Base-by-base conservation (phyloP, 2,888 invertebrate genomes). In the Oscheius sp. region DNA sequence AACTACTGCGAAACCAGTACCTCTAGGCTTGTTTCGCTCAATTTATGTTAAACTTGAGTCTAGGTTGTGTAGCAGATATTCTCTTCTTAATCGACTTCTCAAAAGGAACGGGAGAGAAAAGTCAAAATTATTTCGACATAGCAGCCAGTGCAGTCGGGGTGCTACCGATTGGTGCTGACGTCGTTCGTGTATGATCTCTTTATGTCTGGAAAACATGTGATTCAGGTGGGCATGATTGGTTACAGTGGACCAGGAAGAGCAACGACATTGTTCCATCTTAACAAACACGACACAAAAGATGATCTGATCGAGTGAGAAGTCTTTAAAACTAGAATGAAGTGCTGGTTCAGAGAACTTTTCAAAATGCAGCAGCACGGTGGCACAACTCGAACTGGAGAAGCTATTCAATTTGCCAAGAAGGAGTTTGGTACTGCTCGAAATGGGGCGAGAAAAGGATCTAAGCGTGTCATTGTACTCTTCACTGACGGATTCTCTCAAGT, bases 401-500 rank as follows among this genome's bases (percentile, higher is more conserved):
- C 86, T 1, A 79, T 86, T 33, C 62, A 75, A 2, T 81, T 76
- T 58, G 85, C 81, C 2, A 72, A 63, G 0, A 74, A 76, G 35
- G 80, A 81, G 10, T 84, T 85, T 73, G 62, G 62, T 32, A 74
- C 50, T 48, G 73, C 60, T 35, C n/a, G 73, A 29, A 78, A 79
- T 73, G 77, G 78, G 32, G 79, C 81, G 21, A 71, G 78, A 53
- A 76, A 76, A 13, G 79, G 79, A 21, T 76, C 84, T 9, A 77
- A 76, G 37, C 80, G 79, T 50, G 77, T 80, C 10, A 65, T 86
- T 47, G 76, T 86, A 13, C 78, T 86, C 1, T 84, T 86, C 76
- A 84, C 86, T 0, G 86, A 86, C 74, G 86, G 85, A 59, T 83
- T 84, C 62, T 82, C 82, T 13, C 85, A 84, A 79, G 80, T 59